phyloP scores from a whole-genome alignment of 2,797 vertebrate species.

The Trichosurus vulpecula region DNA sequence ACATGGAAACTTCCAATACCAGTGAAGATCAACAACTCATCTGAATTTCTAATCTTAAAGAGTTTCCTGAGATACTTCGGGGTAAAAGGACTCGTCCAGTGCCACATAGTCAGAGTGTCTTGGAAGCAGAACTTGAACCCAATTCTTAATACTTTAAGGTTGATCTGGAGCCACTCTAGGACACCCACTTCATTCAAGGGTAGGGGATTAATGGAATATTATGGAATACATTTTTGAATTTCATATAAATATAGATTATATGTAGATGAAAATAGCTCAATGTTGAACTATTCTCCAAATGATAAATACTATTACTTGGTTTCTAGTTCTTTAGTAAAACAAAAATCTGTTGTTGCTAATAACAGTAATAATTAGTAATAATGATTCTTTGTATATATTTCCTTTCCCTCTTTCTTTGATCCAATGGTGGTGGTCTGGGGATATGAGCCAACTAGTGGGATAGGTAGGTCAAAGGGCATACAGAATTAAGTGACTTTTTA shows the following conservation, averaged over 20 bases:
- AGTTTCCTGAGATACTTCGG: neutral
- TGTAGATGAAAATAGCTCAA: neutral
- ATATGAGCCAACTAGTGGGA: neutral
- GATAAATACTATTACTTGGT: neutral
- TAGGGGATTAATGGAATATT: neutral
- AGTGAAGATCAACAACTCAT: neutral
- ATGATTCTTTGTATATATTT: neutral
- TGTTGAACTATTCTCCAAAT: neutral
- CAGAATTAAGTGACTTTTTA: neutral
- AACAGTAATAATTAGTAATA: neutral
- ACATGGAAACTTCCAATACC: neutral
- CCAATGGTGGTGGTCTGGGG: neutral
- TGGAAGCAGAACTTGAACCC: neutral
- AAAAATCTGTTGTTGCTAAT: neutral
- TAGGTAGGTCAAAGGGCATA: neutral
- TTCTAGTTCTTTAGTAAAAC: neutral
- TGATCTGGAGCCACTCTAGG: neutral
- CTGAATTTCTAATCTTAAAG: neutral
- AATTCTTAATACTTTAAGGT: neutral
- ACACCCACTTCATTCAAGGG: too few relatives aligned
- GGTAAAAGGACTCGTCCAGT: neutral
- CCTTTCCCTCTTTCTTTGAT: neutral
- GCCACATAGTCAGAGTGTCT: neutral
- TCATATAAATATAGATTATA: neutral
- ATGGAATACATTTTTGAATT: neutral